Percentiles rank a stretch among this genome's conserved stretches.
Evolutionary conservation across 1,140 invertebrate species (phyloP).

Genomic region (Melitaea cinxia): DNA sequence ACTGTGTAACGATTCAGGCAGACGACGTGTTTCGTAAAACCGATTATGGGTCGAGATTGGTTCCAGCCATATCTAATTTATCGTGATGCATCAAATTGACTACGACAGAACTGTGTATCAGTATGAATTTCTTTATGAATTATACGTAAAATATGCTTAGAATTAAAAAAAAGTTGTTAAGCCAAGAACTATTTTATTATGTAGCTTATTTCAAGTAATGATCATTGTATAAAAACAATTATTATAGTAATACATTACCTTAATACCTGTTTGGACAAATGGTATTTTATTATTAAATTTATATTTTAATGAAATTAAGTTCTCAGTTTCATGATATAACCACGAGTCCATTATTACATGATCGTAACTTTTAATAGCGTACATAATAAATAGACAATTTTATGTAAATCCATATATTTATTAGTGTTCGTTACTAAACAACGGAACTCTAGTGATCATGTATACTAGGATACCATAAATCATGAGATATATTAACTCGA

Average conservation of each 20-base stretch:
- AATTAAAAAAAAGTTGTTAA: too few species aligned
- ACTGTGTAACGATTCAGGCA: slow-evolving; percentile 54
- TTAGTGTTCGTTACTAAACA: slow-evolving; percentile 13
- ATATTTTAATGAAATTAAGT: too few species aligned
- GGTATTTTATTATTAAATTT: too few species aligned
- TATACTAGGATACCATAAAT: slow-evolving; percentile 28
- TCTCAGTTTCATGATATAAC: not conserved
- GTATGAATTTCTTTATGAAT: slow-evolving; percentile 12
- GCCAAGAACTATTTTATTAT: too few species aligned
- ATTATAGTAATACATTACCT: too few species aligned
- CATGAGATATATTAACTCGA: slow-evolving; percentile 38
- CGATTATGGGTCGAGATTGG: slow-evolving; percentile 67
- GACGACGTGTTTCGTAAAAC: slow-evolving; percentile 67
- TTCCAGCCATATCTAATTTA: slow-evolving; percentile 71
- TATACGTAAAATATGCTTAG: not conserved
- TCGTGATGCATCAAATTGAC: slow-evolving; percentile 57
- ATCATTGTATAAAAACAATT: too few species aligned
- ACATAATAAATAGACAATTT: slow-evolving; percentile 1
- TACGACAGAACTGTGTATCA: slow-evolving; percentile 12
- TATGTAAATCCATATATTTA: not conserved
- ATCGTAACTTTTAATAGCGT: slow-evolving; percentile 1
- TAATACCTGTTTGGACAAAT: too few species aligned
- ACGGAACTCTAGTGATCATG: slow-evolving; percentile 12
- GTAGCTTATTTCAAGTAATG: too few species aligned
- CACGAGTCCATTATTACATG: not conserved